Conservation (phyloP, 2,797 vertebrate species). For the Euphonia xanthogaster region DNA sequence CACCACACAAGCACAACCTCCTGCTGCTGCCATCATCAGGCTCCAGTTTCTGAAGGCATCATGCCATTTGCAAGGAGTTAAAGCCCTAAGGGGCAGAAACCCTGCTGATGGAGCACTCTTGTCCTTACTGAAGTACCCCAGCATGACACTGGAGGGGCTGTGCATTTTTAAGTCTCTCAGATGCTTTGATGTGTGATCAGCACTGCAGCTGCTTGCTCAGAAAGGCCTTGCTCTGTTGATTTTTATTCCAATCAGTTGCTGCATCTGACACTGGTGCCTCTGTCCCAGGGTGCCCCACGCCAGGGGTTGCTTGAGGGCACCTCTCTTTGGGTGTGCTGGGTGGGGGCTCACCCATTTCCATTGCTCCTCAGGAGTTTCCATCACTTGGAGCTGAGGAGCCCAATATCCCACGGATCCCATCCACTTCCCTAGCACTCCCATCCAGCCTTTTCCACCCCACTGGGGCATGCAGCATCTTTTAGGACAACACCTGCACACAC, state of each 20-base stretch:
- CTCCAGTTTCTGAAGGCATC: neutral
- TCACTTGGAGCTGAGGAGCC: neutral
- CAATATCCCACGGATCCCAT: rapidly evolving
- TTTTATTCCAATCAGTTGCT: neutral
- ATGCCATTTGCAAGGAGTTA: neutral
- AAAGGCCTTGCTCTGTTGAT: neutral
- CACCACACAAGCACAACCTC: neutral
- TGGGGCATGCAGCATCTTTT: neutral
- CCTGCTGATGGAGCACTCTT: neutral
- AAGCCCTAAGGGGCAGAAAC: neutral
- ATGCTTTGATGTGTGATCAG: neutral
- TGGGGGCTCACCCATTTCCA: neutral
- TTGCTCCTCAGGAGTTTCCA: neutral
- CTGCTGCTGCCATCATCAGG: neutral
- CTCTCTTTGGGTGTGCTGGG: neutral
- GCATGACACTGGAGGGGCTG: neutral
- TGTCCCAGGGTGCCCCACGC: rapidly evolving
- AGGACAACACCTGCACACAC: neutral
- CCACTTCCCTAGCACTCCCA: neutral
- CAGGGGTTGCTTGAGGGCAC: neutral
- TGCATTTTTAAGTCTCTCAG: neutral
- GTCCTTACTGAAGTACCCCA: neutral
- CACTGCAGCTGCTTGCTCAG: neutral
- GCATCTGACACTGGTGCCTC: neutral
- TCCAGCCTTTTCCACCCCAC: neutral